Evolutionary conservation across 2,113 vertebrate species (phyloP).

Genomic region (Nanorana parkeri): DNA sequence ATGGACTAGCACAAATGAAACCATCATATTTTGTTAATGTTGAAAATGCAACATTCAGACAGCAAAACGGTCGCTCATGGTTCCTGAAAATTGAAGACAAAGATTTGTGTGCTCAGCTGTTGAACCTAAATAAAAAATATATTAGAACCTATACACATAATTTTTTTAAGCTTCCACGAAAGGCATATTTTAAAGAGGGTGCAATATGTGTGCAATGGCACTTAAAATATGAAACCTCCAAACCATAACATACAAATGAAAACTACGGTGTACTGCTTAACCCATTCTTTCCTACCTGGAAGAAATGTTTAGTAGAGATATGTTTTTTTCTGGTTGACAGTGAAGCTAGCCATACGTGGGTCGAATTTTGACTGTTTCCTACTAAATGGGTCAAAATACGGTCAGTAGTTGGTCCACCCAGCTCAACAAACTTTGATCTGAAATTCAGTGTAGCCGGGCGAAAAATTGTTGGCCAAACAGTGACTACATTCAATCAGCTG

Average conservation of each 20-base stretch:
- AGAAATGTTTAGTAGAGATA: background rate
- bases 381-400: too few species aligned
- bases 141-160: constrained; percentile 28
- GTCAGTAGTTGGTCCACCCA: too few species aligned
- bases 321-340: too few species aligned
- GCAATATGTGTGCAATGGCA: background rate
- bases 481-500: too few species aligned
- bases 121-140: constrained; percentile 6
- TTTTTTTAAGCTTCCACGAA: background rate
- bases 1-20: constrained; percentile 45
- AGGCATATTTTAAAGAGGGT: background rate
- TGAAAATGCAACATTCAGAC: constrained; percentile 28
- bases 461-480: too few species aligned
- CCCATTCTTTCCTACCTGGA: background rate
- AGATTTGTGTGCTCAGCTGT: constrained; percentile 20
- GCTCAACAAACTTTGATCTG: too few species aligned
- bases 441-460: too few species aligned
- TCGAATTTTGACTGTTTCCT: too few species aligned
- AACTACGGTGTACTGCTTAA: background rate
- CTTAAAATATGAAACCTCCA: background rate
- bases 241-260: background rate
- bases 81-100: constrained; percentile 25
- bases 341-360: too few species aligned
- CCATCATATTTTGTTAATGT: constrained; percentile 49
- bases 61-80: constrained; percentile 31